phyloP scores from a whole-genome alignment of 2,113 vertebrate species.

The Ochotona princeps region DNA sequence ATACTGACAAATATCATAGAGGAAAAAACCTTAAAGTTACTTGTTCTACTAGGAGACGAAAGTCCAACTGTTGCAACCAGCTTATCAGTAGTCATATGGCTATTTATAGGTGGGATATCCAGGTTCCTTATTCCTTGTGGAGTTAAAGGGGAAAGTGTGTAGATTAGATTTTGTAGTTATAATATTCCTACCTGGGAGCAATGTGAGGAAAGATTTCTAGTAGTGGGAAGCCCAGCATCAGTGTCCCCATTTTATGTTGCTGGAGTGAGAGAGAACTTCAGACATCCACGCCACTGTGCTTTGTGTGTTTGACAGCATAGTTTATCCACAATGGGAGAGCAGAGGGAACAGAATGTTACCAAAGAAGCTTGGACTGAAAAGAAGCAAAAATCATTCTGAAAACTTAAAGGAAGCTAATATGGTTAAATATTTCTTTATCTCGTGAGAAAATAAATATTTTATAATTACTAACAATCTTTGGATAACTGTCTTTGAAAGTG shows the following conservation, averaged over 20 bases:
- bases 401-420: conserved; percentile 8
- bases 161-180: neutral
- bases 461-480: conserved; percentile 42
- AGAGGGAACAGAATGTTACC: conserved; percentile 26
- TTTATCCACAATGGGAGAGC: neutral
- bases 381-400: conserved; percentile 30
- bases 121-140: neutral
- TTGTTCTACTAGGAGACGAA: conserved; percentile 16
- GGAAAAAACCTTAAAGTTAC: neutral
- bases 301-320: neutral
- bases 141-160: neutral
- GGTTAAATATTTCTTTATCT: conserved; percentile 29
- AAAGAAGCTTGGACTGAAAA: neutral
- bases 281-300: neutral
- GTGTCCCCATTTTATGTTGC: neutral
- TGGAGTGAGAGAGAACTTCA: conserved; percentile 1
- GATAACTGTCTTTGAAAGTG: conserved; percentile 12
- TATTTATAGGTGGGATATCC: neutral
- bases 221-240: neutral
- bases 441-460: neutral
- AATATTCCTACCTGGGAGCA: neutral
- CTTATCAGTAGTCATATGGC: neutral
- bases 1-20: neutral
- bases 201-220: neutral
- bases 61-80: neutral